phyloP scores from a whole-genome alignment of 2,888 invertebrate species.

The Caenorhabditis imperialis region DNA sequence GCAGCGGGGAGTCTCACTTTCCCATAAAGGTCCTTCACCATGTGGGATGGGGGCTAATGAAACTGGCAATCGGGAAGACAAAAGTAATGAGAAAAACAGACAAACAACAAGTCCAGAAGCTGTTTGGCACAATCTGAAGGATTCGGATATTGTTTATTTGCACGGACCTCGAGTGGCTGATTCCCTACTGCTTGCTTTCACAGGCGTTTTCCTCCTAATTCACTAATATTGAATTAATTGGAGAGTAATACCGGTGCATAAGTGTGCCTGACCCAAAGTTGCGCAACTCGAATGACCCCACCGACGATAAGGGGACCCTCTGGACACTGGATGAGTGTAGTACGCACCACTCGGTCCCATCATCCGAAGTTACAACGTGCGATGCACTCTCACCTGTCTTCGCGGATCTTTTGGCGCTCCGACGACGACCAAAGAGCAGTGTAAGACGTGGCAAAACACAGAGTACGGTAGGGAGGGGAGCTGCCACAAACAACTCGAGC shows the following conservation, averaged over 20 bases:
- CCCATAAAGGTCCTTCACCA: slow-evolving; percentile 1
- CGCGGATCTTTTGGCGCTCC: neutral
- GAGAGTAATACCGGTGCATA: neutral
- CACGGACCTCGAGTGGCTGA: slow-evolving; percentile 30
- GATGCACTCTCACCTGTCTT: slow-evolving; percentile 22
- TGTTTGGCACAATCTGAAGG: neutral
- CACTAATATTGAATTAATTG: slow-evolving; percentile 12
- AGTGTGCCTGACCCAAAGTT: slow-evolving; percentile 15
- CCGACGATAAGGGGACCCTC: neutral
- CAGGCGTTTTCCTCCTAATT: neutral
- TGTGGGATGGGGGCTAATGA: neutral
- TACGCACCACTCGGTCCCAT: slow-evolving; percentile 1
- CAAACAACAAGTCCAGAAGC: neutral
- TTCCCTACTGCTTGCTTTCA: slow-evolving; percentile 5
- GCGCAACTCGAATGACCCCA: slow-evolving; percentile 3
- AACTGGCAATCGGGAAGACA: neutral
- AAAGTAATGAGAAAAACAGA: neutral
- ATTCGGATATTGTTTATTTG: slow-evolving; percentile 42
- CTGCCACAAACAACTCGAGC: slow-evolving; percentile 24
- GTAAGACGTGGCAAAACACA: slow-evolving; percentile 3
- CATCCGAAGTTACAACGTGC: slow-evolving; percentile 30
- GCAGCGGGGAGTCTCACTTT: slow-evolving; percentile 8
- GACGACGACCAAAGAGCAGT: slow-evolving; percentile 5
- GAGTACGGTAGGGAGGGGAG: slow-evolving; percentile 7
- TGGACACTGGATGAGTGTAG: neutral